phyloP scores from a whole-genome alignment of 2,797 vertebrate genomes.

The Neomorphus geoffroyi region DNA sequence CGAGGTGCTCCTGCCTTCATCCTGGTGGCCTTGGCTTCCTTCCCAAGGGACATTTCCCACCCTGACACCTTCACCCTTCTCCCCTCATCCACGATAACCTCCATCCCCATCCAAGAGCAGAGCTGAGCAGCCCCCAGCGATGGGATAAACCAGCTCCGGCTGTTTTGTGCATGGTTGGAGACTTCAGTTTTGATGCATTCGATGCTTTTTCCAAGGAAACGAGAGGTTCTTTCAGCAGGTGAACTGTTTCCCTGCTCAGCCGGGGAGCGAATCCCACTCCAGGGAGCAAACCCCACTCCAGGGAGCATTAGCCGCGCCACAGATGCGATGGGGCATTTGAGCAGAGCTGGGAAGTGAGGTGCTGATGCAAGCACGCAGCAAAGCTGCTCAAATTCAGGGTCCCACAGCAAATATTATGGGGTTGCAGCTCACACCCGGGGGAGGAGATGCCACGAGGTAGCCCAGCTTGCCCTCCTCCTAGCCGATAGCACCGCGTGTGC shows the following conservation, averaged over 20 bases:
- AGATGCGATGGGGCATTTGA: fast-evolving
- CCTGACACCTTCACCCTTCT: neutral
- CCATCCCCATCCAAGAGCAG: neutral
- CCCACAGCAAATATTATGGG: neutral
- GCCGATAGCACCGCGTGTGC: fast-evolving
- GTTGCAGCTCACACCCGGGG: fast-evolving
- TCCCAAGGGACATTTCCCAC: neutral
- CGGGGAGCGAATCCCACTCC: neutral
- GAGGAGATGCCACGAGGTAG: fast-evolving
- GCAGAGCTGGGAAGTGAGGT: neutral
- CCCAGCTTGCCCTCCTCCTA: fast-evolving
- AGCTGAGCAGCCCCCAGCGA: neutral
- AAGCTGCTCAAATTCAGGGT: neutral
- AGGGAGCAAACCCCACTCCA: fast-evolving
- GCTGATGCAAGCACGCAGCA: neutral
- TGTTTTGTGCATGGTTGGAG: fast-evolving
- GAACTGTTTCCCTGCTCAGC: neutral
- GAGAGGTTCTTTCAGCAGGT: neutral
- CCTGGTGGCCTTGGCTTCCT: neutral
- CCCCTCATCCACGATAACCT: neutral
- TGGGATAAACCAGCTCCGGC: neutral
- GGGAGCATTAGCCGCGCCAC: fast-evolving
- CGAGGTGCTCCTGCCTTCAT: neutral
- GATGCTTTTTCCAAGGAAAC: neutral
- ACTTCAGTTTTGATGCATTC: neutral